A percentile compares a stretch with the other conserved stretches of the same genome.
These are phyloP conservation scores for Paraescarpia echinospica DNA, from an alignment of 1,140 invertebrate genomes.

Conservation along the genomic window DNA sequence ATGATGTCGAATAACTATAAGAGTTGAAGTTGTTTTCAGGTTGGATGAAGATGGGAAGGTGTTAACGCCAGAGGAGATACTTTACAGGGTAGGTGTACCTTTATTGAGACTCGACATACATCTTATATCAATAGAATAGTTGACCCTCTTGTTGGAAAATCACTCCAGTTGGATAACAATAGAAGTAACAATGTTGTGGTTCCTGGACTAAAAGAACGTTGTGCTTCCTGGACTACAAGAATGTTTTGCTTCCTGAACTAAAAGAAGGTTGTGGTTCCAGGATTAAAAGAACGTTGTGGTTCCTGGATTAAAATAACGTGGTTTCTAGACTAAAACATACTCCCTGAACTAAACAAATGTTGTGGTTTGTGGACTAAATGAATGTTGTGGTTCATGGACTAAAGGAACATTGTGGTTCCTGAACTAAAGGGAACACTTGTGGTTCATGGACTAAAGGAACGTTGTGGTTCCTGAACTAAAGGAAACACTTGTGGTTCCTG, in stretches of 20 bases:
- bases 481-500: neutral
- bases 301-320: no score
- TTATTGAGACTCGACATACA: neutral
- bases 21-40: slow-evolving; percentile 39
- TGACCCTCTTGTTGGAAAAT: no score
- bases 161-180: no score
- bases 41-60: slow-evolving; percentile 99
- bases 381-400: neutral
- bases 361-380: no score
- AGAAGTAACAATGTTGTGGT: no score
- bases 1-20: neutral
- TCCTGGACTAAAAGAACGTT: no score
- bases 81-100: slow-evolving; percentile 59
- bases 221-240: no score
- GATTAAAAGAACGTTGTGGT: neutral
- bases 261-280: neutral
- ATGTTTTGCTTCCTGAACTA: neutral
- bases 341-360: no score
- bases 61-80: slow-evolving; percentile 93
- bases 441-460: neutral
- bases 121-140: neutral
- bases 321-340: no score
- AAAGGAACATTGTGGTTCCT: no score
- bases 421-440: no score
- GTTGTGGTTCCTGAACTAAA: neutral